These are phyloP conservation scores for Ascaphus truei DNA, from an alignment of 2,113 vertebrate species.

Conservation along the genomic window DNA sequence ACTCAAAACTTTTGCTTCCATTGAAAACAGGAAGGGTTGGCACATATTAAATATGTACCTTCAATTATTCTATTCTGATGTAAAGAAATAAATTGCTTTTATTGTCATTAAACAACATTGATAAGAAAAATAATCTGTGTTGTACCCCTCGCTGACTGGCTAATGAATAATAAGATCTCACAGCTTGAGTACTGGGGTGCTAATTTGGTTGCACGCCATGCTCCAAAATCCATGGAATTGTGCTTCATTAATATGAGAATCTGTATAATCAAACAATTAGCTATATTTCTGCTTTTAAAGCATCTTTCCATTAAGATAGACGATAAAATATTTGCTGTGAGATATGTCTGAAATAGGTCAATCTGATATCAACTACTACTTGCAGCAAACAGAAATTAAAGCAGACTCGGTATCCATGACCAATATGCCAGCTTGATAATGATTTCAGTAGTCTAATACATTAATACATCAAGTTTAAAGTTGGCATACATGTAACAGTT, in stretches of 20 bases:
- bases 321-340: slow-evolving; percentile 72
- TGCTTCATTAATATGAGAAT: slow-evolving; percentile 98
- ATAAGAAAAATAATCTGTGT: slow-evolving; percentile 73
- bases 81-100: slow-evolving; percentile 53
- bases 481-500: too few relatives aligned
- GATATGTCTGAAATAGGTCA: slow-evolving; percentile 66
- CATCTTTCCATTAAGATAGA: slow-evolving; percentile 91
- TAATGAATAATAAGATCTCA: slow-evolving; percentile 99
- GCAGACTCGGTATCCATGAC: too few relatives aligned
- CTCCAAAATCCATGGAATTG: slow-evolving; percentile 93
- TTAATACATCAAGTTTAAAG: too few relatives aligned
- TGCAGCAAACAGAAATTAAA: too few relatives aligned
- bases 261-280: slow-evolving; percentile 99
- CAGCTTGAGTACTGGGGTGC: slow-evolving; percentile 96
- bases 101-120: slow-evolving; percentile 65
- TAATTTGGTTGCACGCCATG: slow-evolving; percentile 97
- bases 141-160: slow-evolving; percentile 94
- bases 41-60: neutral
- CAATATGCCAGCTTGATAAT: too few relatives aligned
- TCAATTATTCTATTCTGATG: neutral
- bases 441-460: too few relatives aligned
- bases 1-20: too few relatives aligned
- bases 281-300: slow-evolving; percentile 76
- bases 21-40: too few relatives aligned
- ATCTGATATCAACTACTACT: slow-evolving; percentile 63